Percentiles rank a stretch among this genome's conserved stretches.
Conservation (phyloP, 1,140 invertebrate species). For the Cephus cinctus region DNA sequence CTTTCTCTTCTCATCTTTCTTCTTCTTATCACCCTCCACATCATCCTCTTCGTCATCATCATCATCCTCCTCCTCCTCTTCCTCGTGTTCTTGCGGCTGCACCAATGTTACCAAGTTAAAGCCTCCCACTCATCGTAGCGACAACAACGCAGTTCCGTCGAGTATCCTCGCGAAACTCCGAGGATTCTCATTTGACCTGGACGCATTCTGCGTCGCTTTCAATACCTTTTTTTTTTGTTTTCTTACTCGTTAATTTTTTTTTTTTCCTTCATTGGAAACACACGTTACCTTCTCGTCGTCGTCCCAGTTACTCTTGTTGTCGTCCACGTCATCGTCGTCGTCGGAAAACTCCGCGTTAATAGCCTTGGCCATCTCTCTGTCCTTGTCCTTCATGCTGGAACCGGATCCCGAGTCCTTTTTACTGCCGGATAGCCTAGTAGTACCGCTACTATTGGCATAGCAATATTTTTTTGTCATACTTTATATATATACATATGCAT, state of each 20-base stretch:
- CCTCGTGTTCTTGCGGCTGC: too few species aligned
- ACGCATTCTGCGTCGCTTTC: too few species aligned
- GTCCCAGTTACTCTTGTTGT: slow-evolving; percentile 49
- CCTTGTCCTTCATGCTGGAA: slow-evolving; percentile 53
- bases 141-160: too few species aligned
- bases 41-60: slow-evolving; percentile 37
- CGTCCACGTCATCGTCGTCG: slow-evolving; percentile 47
- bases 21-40: slow-evolving; percentile 38
- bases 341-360: slow-evolving; percentile 54
- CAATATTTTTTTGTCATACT: slow-evolving; percentile 41
- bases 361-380: slow-evolving; percentile 53
- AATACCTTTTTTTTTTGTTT: too few species aligned
- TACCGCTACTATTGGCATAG: slow-evolving; percentile 53
- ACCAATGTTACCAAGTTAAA: too few species aligned
- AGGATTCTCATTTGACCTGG: too few species aligned
- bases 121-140: too few species aligned
- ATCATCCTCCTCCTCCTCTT: slow-evolving; percentile 28
- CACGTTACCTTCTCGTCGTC: slow-evolving; percentile 49
- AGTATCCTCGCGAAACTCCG: too few species aligned
- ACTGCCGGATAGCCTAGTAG: slow-evolving; percentile 53
- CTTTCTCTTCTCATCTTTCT: slow-evolving; percentile 45
- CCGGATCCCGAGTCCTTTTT: slow-evolving; percentile 51
- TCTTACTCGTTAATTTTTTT: too few species aligned
- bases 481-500: slow-evolving; percentile 9
- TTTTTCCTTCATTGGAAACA: too few species aligned